phyloP scores from a whole-genome alignment of 2,888 invertebrate genomes.

The Sycophila texana region DNA sequence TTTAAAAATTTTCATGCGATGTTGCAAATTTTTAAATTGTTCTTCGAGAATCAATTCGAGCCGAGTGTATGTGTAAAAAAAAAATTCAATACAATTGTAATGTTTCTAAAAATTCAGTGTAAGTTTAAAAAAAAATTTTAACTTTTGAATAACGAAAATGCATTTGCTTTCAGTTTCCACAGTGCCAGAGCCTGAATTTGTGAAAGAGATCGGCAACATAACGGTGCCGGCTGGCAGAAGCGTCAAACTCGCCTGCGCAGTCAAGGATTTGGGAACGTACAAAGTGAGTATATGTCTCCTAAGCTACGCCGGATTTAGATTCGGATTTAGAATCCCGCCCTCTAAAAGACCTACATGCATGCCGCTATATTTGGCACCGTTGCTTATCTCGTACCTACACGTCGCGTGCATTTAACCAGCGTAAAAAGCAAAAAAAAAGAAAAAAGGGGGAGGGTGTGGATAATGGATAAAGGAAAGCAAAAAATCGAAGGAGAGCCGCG shows the following conservation, averaged over 20 bases:
- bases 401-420: not conserved
- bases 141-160: not conserved
- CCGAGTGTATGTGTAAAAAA: too few species aligned
- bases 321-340: too few species aligned
- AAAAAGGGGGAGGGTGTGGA: not conserved
- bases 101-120: too few species aligned
- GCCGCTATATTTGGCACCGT: too few species aligned
- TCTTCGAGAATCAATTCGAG: too few species aligned
- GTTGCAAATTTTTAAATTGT: too few species aligned
- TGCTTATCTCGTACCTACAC: too few species aligned
- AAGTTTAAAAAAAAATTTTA: too few species aligned
- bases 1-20: too few species aligned
- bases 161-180: slow-evolving; percentile 79
- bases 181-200: slow-evolving; percentile 90
- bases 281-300: slow-evolving; percentile 82
- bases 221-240: slow-evolving; percentile 93
- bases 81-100: too few species aligned
- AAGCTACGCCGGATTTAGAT: too few species aligned
- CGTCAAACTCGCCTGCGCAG: slow-evolving; percentile 92
- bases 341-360: not conserved
- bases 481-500: not conserved
- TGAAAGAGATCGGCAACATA: slow-evolving; percentile 92
- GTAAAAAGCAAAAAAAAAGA: not conserved
- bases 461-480: not conserved
- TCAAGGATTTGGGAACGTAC: slow-evolving; percentile 92